Conservation (phyloP, 2,888 invertebrate genomes). For the Tanypteryx hageni region DNA sequence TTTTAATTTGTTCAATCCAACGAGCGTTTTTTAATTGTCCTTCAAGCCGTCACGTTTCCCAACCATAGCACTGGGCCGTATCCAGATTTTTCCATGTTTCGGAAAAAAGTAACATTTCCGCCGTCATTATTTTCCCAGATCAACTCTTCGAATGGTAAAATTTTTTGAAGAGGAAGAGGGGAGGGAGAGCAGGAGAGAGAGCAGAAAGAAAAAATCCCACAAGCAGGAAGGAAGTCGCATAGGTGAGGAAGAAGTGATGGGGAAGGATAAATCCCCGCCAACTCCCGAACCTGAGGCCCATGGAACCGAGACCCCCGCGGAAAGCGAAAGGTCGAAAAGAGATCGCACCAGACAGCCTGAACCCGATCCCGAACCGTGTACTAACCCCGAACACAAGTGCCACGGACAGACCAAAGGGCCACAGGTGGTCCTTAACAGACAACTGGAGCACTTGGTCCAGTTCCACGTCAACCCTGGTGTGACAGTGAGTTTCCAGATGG, state of each 20-base stretch:
- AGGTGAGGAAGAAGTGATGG: conserved; percentile 31
- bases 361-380: not conserved
- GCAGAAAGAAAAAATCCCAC: conserved; percentile 15
- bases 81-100: not conserved
- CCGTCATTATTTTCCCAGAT: not conserved
- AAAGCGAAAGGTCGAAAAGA: conserved; percentile 15
- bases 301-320: not conserved
- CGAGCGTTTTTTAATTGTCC: no score
- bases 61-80: not conserved
- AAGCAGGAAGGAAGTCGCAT: conserved; percentile 26
- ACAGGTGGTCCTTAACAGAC: not conserved
- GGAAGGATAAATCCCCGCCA: not conserved
- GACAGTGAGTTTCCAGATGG: conserved; percentile 85
- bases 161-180: conserved; percentile 46
- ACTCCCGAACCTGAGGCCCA: not conserved
- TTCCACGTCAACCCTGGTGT: conserved; percentile 88
- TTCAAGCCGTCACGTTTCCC: not conserved
- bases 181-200: conserved; percentile 38
- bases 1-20: no score
- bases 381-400: conserved; percentile 15
- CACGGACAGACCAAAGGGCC: not conserved
- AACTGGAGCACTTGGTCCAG: conserved; percentile 81
- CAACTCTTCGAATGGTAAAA: conserved; percentile 39
- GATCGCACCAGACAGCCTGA: not conserved
- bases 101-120: not conserved